Conservation (phyloP, 2,797 vertebrate genomes). For the Naso thynnoides region DNA sequence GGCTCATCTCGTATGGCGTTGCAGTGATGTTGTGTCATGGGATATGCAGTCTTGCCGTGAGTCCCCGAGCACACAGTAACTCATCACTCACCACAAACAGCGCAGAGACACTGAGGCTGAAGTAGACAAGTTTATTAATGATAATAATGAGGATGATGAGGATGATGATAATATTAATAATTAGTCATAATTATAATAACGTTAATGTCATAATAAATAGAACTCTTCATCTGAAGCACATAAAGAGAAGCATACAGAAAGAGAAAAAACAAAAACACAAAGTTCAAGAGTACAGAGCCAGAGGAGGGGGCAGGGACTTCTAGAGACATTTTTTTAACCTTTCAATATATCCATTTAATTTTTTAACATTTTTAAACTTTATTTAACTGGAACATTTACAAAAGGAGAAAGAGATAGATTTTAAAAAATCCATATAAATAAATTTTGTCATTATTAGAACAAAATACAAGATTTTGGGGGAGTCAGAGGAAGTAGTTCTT, state of each 20-base stretch:
- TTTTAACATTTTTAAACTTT: conserved; percentile 84
- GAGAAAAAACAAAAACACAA: conserved; percentile 88
- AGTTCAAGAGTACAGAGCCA: conserved; percentile 84
- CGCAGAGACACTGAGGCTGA: conserved; percentile 61
- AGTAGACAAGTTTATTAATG: conserved; percentile 87
- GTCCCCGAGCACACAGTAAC: conserved; percentile 14
- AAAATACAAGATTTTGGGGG: conserved; percentile 87
- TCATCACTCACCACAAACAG: conserved; percentile 66
- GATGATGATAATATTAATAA: conserved; percentile 85
- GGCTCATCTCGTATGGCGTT: conserved; percentile 41
- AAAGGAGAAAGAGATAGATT: conserved; percentile 85
- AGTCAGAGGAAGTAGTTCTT: conserved; percentile 68
- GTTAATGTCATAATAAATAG: conserved; percentile 89
- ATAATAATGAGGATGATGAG: conserved; percentile 85
- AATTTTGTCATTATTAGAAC: conserved; percentile 86
- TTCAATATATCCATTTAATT: conserved; percentile 83
- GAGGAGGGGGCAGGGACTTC: conserved; percentile 75
- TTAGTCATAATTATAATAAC: conserved; percentile 91
- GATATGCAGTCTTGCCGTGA: conserved; percentile 37
- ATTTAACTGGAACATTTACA: conserved; percentile 87
- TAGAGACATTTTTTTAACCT: conserved; percentile 80
- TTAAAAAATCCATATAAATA: conserved; percentile 88
- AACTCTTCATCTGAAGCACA: conserved; percentile 92
- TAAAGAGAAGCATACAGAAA: conserved; percentile 92
- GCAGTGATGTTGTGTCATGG: conserved; percentile 37